phyloP scores from a whole-genome alignment of 1,140 invertebrate species.

The Chrysoperla carnea region DNA sequence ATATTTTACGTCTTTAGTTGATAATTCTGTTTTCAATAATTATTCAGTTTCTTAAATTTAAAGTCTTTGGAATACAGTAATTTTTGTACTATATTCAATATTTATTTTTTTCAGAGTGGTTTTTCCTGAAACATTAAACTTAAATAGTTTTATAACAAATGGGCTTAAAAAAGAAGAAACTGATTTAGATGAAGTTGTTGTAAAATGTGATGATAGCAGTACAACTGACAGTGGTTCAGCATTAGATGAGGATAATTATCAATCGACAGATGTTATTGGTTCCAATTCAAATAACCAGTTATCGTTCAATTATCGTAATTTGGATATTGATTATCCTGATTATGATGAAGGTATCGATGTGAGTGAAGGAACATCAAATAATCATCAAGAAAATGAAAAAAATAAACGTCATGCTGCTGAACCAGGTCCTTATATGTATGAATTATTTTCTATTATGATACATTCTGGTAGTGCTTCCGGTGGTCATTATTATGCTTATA shows the following conservation, averaged over 20 bases:
- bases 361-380: slow-evolving; percentile 19
- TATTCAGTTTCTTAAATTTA: no score
- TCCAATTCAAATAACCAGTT: slow-evolving; percentile 11
- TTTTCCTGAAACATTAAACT: slow-evolving; percentile 66
- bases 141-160: slow-evolving; percentile 55
- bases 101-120: slow-evolving; percentile 42
- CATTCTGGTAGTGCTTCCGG: slow-evolving; percentile 83
- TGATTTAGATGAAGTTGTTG: slow-evolving; percentile 21
- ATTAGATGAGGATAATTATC: slow-evolving; percentile 41
- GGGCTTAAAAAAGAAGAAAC: slow-evolving; percentile 18
- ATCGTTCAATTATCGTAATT: slow-evolving; percentile 11
- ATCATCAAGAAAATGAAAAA: slow-evolving; percentile 29
- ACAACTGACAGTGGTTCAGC: slow-evolving; percentile 52
- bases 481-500: slow-evolving; percentile 89
- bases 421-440: slow-evolving; percentile 63
- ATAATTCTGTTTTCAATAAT: no score
- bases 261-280: slow-evolving; percentile 21
- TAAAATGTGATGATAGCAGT: slow-evolving; percentile 42
- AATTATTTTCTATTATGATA: slow-evolving; percentile 86
- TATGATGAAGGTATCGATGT: slow-evolving; percentile 52
- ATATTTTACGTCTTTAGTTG: no score
- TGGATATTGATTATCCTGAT: slow-evolving; percentile 21
- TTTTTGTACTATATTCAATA: no score
- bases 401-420: slow-evolving; percentile 23
- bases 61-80: no score